Percentiles rank a stretch among this genome's conserved stretches.
Evolutionary conservation across 2,888 invertebrate genomes (phyloP).

Genomic region (Perithous albicinctus): DNA sequence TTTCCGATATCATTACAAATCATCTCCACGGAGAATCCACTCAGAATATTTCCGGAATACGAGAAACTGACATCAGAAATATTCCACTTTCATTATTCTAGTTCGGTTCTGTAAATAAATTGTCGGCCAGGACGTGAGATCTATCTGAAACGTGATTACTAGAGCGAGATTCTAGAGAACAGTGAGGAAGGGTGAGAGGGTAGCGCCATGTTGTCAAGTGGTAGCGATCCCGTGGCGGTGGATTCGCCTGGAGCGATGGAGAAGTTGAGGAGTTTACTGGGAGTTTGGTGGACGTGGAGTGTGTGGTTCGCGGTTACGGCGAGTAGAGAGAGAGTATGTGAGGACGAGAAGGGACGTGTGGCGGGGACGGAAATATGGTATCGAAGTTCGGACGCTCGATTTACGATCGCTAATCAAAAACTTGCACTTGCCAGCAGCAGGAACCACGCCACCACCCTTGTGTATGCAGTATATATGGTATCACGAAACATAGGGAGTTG

Average conservation of each 20-base stretch:
- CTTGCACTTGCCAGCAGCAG: constrained; percentile 70
- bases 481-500: constrained; percentile 33
- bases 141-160: constrained; percentile 13
- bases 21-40: neutral
- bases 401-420: constrained; percentile 78
- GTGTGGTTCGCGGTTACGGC: constrained; percentile 54
- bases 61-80: constrained; percentile 1
- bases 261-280: constrained; percentile 59
- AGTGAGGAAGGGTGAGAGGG: constrained; percentile 22
- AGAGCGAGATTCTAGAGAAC: constrained; percentile 12
- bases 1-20: neutral
- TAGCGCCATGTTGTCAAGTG: constrained; percentile 50
- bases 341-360: neutral
- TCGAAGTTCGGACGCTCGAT: constrained; percentile 73
- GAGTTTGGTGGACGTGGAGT: constrained; percentile 56
- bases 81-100: constrained; percentile 23
- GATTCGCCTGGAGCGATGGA: constrained; percentile 48
- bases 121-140: constrained; percentile 21
- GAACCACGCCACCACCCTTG: constrained; percentile 13
- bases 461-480: constrained; percentile 5
- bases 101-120: constrained; percentile 43
- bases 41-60: neutral
- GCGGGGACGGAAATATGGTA: constrained; percentile 64
- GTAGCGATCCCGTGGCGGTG: constrained; percentile 41
- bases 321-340: neutral